phyloP scores from a whole-genome alignment of 2,113 vertebrate genomes.

The Trinectes maculatus region DNA sequence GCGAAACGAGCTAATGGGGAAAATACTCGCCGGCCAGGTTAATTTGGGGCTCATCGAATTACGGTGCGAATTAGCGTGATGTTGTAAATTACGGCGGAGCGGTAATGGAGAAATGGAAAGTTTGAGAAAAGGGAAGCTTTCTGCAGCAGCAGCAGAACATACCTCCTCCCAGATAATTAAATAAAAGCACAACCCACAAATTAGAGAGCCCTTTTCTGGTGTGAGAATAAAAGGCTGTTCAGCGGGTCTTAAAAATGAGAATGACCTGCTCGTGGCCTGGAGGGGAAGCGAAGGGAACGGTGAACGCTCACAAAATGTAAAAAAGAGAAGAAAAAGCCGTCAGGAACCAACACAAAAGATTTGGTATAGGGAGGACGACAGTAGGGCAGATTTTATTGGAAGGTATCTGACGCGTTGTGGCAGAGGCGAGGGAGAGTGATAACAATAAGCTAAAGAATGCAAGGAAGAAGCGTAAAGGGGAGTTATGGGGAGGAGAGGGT shows the following conservation, averaged over 20 bases:
- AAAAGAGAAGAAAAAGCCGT: not conserved
- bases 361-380: constrained; percentile 42
- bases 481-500: not conserved
- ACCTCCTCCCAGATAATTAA: constrained; percentile 66
- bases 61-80: constrained; percentile 66
- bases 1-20: constrained; percentile 68
- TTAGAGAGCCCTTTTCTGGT: constrained; percentile 64
- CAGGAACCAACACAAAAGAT: constrained; percentile 5
- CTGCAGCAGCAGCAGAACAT: constrained; percentile 58
- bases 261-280: constrained; percentile 28
- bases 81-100: constrained; percentile 69
- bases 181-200: constrained; percentile 62
- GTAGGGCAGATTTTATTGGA: constrained; percentile 46
- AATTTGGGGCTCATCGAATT: constrained; percentile 81
- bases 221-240: constrained; percentile 37
- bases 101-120: constrained; percentile 66
- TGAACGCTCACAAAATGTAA: not conserved
- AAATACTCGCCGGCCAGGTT: constrained; percentile 76
- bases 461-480: constrained; percentile 14
- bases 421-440: constrained; percentile 19
- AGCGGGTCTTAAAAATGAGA: constrained; percentile 46
- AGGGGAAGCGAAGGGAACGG: constrained; percentile 31
- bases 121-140: constrained; percentile 46
- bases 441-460: constrained; percentile 38
- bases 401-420: constrained; percentile 26